Conservation (phyloP, 1,140 invertebrate species). For the Bombus vancouverensis region DNA sequence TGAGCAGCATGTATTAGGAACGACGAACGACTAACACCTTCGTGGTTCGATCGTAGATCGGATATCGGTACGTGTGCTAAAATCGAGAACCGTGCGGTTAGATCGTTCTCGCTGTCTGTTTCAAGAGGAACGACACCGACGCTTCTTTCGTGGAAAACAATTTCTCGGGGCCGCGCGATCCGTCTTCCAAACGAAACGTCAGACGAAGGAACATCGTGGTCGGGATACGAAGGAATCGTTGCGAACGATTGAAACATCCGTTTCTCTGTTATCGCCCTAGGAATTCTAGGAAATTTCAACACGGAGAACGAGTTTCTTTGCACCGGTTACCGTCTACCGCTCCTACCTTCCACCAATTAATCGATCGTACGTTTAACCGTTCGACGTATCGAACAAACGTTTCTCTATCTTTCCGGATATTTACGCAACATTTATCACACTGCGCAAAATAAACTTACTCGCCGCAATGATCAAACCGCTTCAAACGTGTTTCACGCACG, state of each 20-base stretch:
- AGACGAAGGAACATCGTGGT: neutral
- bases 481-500: neutral
- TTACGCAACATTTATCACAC: neutral
- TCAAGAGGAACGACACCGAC: neutral
- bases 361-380: neutral
- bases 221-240: neutral
- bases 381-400: neutral
- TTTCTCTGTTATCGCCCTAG: constrained; percentile 5
- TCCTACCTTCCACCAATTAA: neutral
- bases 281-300: constrained; percentile 1
- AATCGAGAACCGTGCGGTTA: neutral
- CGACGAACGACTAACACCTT: constrained; percentile 5
- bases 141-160: neutral
- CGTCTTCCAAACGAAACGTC: neutral
- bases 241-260: neutral
- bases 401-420: neutral
- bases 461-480: neutral
- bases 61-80: neutral
- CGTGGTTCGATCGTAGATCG: neutral
- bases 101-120: constrained; percentile 1
- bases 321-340: neutral
- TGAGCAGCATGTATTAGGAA: neutral
- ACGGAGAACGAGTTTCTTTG: neutral
- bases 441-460: neutral
- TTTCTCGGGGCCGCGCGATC: constrained; percentile 1